Evolutionary conservation across 1,140 invertebrate species (phyloP).

Genomic region (Saccostrea echinata): DNA sequence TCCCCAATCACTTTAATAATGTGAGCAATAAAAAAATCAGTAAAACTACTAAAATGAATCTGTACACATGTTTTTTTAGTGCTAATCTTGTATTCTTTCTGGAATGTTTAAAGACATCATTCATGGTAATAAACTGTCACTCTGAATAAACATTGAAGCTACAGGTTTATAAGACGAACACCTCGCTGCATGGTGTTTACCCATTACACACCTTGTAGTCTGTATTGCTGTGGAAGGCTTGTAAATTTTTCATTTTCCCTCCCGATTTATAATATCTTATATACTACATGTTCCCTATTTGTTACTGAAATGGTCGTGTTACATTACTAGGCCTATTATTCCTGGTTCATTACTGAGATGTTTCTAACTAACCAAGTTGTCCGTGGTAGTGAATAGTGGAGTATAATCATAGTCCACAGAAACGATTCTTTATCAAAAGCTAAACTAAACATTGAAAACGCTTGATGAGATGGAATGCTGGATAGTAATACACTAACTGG

Average conservation of each 20-base stretch:
- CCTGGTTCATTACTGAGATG: background rate
- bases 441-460: constrained; percentile 35
- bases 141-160: constrained; percentile 12
- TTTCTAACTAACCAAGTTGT: constrained; percentile 17
- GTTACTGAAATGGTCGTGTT: background rate
- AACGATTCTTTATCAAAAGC: constrained; percentile 27
- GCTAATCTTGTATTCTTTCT: background rate
- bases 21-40: background rate
- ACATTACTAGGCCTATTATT: background rate
- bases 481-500: constrained; percentile 16
- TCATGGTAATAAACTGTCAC: constrained; percentile 19
- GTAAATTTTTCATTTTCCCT: background rate
- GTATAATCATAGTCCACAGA: constrained; percentile 1
- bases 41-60: background rate
- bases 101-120: constrained; percentile 28
- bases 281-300: background rate
- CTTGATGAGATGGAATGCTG: constrained; percentile 5
- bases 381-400: background rate
- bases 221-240: background rate
- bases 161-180: background rate
- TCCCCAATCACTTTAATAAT: background rate
- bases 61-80: background rate
- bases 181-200: constrained; percentile 1
- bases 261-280: background rate
- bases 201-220: background rate